Evolutionary conservation across 2,888 invertebrate genomes (phyloP), one percentile per base, ranked within the genome.

Genomic region (Leptothorax acervorum): DNA sequence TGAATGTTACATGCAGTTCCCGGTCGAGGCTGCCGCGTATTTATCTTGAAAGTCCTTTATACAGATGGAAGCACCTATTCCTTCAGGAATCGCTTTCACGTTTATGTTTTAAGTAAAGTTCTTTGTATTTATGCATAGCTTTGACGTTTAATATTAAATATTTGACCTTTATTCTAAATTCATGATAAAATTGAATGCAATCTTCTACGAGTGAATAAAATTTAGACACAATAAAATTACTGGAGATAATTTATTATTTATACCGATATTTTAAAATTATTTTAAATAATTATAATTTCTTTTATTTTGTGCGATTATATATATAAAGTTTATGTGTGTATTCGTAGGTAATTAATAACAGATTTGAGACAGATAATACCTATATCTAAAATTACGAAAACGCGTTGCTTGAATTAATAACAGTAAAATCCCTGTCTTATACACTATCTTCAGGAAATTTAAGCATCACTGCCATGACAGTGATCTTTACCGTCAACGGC

Each of bases 41-140:
- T 48, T 45, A 57, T 57, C 57, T 79, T 71, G 45, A 57, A 71
- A 39, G n/a, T 45, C 45, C 1, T 45, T 12, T 68, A 15, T 79
- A 70, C 18, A 68, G 57, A 79, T 78, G 66, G 65, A 65, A 78
- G 75, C 75, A 78, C 53, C 53, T 78, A 65, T 42, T 65, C 65
- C n/a, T 39, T 8, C 18, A 78, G 39, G 35, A 76, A 55, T 42
- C 28, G 15, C 8, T 12, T 42, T 8, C 11, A 23, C 15, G 3
- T 31, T 74, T 57, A 57, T 39, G 53, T 55, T 42, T n/a, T 12
- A 18, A 42, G 8, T 6, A 68, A 53, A 53, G 31, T 42, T 6
- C 12, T 6, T 55, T 23, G 2, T 45, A 5, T 2, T 53, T 39
- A 3, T 48, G 9, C 28, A 57, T 3, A 71, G 23, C n/a, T 23